Evolutionary conservation across 1,140 invertebrate genomes (phyloP), one percentile per base, ranked within the genome.

Genomic region (Papilio aristodemus): DNA sequence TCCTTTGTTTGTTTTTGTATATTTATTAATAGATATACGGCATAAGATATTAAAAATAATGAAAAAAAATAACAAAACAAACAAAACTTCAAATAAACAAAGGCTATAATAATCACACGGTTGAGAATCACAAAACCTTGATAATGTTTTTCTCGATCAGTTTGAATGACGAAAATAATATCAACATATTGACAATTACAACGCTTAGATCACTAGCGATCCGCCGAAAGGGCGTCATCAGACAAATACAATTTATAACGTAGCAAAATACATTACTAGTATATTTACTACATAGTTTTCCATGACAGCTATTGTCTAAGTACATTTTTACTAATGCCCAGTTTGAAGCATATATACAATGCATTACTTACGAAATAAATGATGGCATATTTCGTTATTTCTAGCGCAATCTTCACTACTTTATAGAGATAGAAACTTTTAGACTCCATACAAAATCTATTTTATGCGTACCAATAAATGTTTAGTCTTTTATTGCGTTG

Each of bases 1-100:
- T 2, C 43, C 43, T 50, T 50, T 50, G 19, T 50, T 50, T 50
- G 7, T 17, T 17, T 46, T 46, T 22, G 27, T 32, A 6, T 32
- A 32, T 32, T 2, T 32, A 6, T 32, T 32, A n/a, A 46, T 22
- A 22, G 46, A 50, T 19, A 11, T 3, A 7, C 6, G 4, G 17
- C 17, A 46, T 46, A n/a, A 46, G 19, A 46, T 46, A 46, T 46
- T 19, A 46, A 46, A 46, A 43, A 43, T 46, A 8, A 46, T 10
- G 11, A 38, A 38, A n/a, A n/a, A n/a, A n/a, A n/a, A n/a, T n/a
- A n/a, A 39, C 3, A 13, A 39, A 13, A 39, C 38, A 39, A 50
- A 50, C 46, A 50, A 46, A 50, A 50, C 46, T 50, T 32, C 6
- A 22, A 50, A 50, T 50, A 50, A 50, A 50, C 46, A 50, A 50